phyloP scores from a whole-genome alignment of 1,140 invertebrate genomes.

The Nasonia giraulti region DNA sequence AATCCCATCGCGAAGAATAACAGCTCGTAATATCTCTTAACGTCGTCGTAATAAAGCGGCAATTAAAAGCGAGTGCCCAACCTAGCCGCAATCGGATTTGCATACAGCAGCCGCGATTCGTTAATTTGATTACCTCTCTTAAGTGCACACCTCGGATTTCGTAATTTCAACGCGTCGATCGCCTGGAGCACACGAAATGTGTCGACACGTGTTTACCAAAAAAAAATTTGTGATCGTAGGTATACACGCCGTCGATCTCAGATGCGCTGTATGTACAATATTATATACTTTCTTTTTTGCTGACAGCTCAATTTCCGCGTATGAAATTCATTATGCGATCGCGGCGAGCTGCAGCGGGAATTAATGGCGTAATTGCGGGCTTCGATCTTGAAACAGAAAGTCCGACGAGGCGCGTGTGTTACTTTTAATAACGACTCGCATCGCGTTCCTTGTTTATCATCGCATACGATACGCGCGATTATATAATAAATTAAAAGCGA shows the following conservation, averaged over 20 bases:
- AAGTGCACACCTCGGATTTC: background rate
- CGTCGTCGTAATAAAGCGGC: no score
- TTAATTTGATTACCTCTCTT: no score
- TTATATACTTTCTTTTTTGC: constrained; percentile 32
- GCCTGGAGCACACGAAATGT: background rate
- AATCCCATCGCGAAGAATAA: no score
- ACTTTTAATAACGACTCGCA: background rate
- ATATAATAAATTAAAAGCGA: no score
- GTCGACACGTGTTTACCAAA: constrained; percentile 28
- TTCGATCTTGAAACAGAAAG: constrained; percentile 12
- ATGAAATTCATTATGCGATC: constrained; percentile 7
- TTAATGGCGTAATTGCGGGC: constrained; percentile 7
- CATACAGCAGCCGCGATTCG: no score
- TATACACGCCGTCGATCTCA: constrained; percentile 16
- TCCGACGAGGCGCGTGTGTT: background rate
- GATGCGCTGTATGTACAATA: background rate
- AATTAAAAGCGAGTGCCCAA: no score
- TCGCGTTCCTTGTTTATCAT: background rate
- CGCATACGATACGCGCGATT: no score
- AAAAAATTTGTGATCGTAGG: background rate
- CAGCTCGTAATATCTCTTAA: no score
- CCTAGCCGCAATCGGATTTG: no score
- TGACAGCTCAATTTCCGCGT: background rate
- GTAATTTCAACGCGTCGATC: background rate
- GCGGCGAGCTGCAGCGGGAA: background rate